Evolutionary conservation across 2,888 invertebrate genomes (phyloP).

Genomic region (Lutraria lutraria): DNA sequence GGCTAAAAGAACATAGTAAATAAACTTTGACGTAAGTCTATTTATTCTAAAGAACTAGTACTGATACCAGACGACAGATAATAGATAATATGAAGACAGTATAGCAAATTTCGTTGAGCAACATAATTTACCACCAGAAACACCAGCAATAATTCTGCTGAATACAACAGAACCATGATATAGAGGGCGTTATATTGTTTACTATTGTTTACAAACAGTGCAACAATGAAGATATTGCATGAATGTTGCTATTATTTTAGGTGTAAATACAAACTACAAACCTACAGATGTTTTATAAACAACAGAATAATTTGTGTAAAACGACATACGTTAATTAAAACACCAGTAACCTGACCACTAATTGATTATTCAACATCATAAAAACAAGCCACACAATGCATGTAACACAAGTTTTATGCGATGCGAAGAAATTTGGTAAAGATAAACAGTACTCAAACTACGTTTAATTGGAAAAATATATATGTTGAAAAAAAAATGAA

Average conservation of each 20-base stretch:
- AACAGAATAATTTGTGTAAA: not conserved
- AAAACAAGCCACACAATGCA: too few relatives aligned
- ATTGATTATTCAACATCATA: too few relatives aligned
- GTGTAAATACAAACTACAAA: not conserved
- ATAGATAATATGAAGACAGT: not conserved
- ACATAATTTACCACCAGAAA: not conserved
- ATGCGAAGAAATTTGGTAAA: too few relatives aligned
- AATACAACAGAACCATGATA: too few relatives aligned
- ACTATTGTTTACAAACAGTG: too few relatives aligned
- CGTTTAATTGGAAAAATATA: too few relatives aligned
- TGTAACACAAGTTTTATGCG: too few relatives aligned
- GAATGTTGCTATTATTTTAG: not conserved
- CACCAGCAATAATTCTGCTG: not conserved
- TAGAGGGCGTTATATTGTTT: too few relatives aligned
- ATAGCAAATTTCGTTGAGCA: not conserved
- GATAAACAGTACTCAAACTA: too few relatives aligned
- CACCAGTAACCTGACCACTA: too few relatives aligned
- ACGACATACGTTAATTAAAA: too few relatives aligned
- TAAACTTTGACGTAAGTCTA: not conserved
- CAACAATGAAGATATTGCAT: not conserved
- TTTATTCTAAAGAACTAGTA: not conserved
- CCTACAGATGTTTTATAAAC: not conserved
- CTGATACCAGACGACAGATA: not conserved
- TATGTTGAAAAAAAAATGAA: too few relatives aligned
- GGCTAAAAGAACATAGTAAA: not conserved